Base-by-base conservation (phyloP, 2,113 vertebrate genomes). In the Pedionomus torquatus region DNA sequence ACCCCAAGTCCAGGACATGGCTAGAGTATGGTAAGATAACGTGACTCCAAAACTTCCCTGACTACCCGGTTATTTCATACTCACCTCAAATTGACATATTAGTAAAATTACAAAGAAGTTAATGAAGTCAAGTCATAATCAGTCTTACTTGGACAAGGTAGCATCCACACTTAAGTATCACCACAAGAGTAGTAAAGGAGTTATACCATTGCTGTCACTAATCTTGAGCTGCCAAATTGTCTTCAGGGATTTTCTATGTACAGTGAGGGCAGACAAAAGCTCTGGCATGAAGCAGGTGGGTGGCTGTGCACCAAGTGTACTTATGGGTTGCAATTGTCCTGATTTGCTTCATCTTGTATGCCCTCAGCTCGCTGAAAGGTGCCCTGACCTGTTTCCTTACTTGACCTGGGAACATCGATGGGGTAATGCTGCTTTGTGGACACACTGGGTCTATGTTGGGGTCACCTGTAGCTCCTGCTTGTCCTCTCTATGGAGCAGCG, bases 301-400 rank as follows among this genome's bases (percentile, higher is more conserved):
- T 8, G 25, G 19, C 49, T 4, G 69, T 33, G 60, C 26, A 44
- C 65, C 1, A 13, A 37, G 66, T 0, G 20, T 41, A 1, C 15
- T 5, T 0, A 14, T 0, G 4, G 37, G 20, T 65, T 28, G 8
- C 0, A 0, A 7, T 1, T 33, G 69, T 28, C 49, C 69, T 2
- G 5, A 1, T 1, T 2, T 21, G 30, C n/a, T 52, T 17, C n/a
- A 8, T 16, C 26, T 2, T 15, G 25, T 26, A 13, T 11, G 2
- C 9, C 7, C 9, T 6, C 0, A 4, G 19, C 46, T 37, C 69
- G 1, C 15, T 1, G 49, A 8, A 23, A 7, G 10, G 2, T 1
- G 75, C 48, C 77, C 48, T 0, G 18, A 2, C 30, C 13, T 1
- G 16, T 10, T 46, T n/a, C 31, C 33, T 17, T 2, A 8, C 21